Conservation (phyloP, 1,140 invertebrate species). For the Myzus persicae region DNA sequence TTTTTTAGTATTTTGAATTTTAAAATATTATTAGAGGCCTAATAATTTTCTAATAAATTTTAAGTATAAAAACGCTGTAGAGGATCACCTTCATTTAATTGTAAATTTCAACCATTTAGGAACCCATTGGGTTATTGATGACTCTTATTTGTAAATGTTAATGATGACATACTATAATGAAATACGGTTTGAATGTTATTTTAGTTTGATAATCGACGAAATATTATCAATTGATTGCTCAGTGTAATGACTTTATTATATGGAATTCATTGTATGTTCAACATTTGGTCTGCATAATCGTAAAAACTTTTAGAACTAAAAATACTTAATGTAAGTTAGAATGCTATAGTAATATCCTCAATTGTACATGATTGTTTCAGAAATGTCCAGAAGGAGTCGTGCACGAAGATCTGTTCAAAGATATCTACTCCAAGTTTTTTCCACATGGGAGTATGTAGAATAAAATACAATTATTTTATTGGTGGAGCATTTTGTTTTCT, state of each 20-base stretch:
- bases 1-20: not conserved
- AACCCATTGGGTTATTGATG: not conserved
- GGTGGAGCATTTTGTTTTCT: not conserved
- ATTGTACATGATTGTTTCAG: slow-evolving; percentile 70
- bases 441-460: slow-evolving; percentile 93
- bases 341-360: slow-evolving; percentile 51
- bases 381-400: slow-evolving; percentile 97
- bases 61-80: not conserved
- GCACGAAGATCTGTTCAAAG: slow-evolving; percentile 96
- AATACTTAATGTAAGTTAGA: not conserved
- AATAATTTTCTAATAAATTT: not conserved
- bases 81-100: not conserved
- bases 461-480: not conserved
- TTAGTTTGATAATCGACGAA: not conserved
- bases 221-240: not conserved
- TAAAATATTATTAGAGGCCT: not conserved
- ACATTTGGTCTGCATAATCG: not conserved
- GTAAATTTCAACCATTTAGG: not conserved
- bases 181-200: not conserved
- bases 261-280: not conserved
- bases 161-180: not conserved
- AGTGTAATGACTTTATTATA: not conserved
- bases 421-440: slow-evolving; percentile 98
- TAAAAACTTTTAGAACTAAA: not conserved
- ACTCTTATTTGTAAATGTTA: not conserved